Percentiles rank a stretch among this genome's conserved stretches.
phyloP scores from a whole-genome alignment of 2,888 invertebrate species.

The Apotomis betuletana region DNA sequence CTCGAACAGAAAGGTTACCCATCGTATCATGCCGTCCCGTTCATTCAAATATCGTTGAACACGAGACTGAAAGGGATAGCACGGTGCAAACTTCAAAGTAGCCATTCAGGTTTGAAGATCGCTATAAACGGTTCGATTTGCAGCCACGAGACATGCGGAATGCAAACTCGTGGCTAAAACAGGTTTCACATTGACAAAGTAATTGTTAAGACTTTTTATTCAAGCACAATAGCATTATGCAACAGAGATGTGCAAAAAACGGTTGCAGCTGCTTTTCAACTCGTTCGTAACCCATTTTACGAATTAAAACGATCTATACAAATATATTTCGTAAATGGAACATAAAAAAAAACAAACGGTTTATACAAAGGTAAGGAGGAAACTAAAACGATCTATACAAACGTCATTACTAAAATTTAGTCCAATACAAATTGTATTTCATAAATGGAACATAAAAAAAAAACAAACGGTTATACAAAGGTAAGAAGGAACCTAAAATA shows the following conservation, averaged over 20 bases:
- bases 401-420: too few species aligned
- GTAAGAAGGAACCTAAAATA: constrained; percentile 54
- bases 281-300: constrained; percentile 39
- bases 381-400: constrained; percentile 27
- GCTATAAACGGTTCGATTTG: constrained; percentile 54
- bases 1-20: constrained; percentile 29
- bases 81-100: too few species aligned
- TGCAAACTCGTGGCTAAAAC: constrained; percentile 73
- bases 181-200: constrained; percentile 55
- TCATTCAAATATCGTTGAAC: too few species aligned
- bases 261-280: constrained; percentile 32
- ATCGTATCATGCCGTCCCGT: too few species aligned
- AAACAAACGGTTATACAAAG: constrained; percentile 50
- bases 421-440: constrained; percentile 36
- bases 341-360: constrained; percentile 52
- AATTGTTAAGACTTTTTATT: constrained; percentile 43
- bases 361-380: constrained; percentile 52
- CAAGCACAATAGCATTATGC: constrained; percentile 17
- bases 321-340: constrained; percentile 49
- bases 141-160: constrained; percentile 66
- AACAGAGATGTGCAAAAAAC: constrained; percentile 35
- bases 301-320: constrained; percentile 33
- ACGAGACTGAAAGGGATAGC: too few species aligned
- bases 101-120: constrained; percentile 51
- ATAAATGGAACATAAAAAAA: constrained; percentile 51